These are phyloP conservation scores for Aplodontia rufa DNA, from an alignment of 2,113 vertebrate genomes.

Conservation along the genomic window DNA sequence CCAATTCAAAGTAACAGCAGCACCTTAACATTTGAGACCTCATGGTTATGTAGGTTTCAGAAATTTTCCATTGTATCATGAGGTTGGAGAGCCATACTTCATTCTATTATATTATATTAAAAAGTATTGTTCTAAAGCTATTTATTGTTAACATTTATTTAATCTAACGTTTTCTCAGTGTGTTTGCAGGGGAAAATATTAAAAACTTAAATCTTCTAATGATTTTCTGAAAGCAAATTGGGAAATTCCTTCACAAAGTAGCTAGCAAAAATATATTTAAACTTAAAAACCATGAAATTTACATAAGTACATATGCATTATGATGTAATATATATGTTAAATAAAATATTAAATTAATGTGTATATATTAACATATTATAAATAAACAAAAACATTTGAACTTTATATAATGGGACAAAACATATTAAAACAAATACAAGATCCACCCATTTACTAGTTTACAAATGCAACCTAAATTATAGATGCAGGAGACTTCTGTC, in stretches of 20 bases:
- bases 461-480: too few relatives aligned
- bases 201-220: not conserved
- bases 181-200: not conserved
- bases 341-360: not conserved
- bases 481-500: too few relatives aligned
- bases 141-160: not conserved
- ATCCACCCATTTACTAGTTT: too few relatives aligned
- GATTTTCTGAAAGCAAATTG: not conserved
- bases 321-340: not conserved
- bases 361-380: not conserved
- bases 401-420: too few relatives aligned
- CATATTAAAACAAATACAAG: too few relatives aligned
- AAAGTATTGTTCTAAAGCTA: not conserved
- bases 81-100: not conserved
- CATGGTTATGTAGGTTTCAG: not conserved
- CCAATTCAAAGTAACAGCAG: too few relatives aligned
- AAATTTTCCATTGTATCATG: not conserved
- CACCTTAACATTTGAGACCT: not conserved
- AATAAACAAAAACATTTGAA: not conserved
- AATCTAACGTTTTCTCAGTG: not conserved
- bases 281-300: not conserved
- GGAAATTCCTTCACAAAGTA: not conserved
- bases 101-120: not conserved
- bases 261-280: not conserved
- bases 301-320: not conserved